A percentile compares a stretch with the other conserved stretches of the same genome.
phyloP scores from a whole-genome alignment of 1,140 invertebrate genomes.

The Prorops nasuta region DNA sequence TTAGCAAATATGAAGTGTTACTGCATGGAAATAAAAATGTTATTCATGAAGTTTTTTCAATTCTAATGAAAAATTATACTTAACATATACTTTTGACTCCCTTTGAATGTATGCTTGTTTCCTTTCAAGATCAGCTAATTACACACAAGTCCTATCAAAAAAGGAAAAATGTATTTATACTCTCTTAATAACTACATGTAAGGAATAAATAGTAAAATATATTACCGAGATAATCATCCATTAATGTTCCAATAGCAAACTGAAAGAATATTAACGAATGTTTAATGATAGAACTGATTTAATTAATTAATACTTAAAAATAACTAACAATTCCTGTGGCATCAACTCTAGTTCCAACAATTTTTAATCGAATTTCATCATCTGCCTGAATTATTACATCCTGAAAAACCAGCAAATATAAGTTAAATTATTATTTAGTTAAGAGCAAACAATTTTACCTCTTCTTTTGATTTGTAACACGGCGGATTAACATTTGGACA shows the following conservation, averaged over 20 bases:
- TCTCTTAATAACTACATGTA: too few species aligned
- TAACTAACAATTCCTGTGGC: constrained; percentile 83
- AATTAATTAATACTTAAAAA: neutral
- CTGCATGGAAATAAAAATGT: neutral
- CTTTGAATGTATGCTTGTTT: too few species aligned
- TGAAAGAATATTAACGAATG: constrained; percentile 56
- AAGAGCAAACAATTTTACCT: constrained; percentile 56
- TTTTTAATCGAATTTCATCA: constrained; percentile 97
- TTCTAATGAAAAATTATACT: too few species aligned
- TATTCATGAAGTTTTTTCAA: constrained; percentile 5
- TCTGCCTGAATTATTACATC: constrained; percentile 96
- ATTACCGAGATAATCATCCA: constrained; percentile 93
- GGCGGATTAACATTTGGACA: constrained; percentile 96
- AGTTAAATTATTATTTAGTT: constrained; percentile 5
- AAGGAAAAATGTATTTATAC: too few species aligned
- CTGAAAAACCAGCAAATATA: constrained; percentile 45
- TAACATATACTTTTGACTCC: too few species aligned
- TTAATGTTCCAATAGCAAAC: constrained; percentile 98
- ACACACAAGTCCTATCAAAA: too few species aligned
- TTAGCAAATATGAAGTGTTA: too few species aligned
- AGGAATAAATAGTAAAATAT: too few species aligned
- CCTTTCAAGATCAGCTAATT: too few species aligned
- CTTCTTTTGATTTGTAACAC: constrained; percentile 98
- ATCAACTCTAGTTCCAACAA: constrained; percentile 97
- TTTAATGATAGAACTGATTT: too few species aligned